Percentiles rank a stretch among this genome's conserved stretches.
Conservation (phyloP, 2,113 vertebrate species). For the Proteles cristata region DNA sequence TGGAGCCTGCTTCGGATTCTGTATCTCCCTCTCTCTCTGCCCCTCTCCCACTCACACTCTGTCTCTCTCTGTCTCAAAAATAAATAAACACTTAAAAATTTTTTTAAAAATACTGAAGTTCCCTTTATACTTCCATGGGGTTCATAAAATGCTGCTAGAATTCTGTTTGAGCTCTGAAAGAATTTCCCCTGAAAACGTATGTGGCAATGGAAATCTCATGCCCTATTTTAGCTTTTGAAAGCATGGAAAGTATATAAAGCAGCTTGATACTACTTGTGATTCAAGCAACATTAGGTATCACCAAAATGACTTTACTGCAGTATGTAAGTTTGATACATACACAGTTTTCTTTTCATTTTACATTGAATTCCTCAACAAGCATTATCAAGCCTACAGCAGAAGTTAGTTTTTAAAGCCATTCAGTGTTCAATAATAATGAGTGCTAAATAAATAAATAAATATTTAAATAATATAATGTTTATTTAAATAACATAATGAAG, state of each 20-base stretch:
- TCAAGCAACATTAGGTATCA: background rate
- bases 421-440: background rate
- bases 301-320: background rate
- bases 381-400: background rate
- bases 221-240: background rate
- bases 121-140: background rate
- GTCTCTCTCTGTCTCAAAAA: too few species aligned
- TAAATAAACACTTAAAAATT: too few species aligned
- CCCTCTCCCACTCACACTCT: too few species aligned
- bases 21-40: too few species aligned
- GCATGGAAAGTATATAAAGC: background rate
- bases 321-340: background rate
- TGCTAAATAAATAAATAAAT: background rate
- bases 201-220: background rate
- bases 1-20: too few species aligned
- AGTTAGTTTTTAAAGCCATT: slow-evolving; percentile 17
- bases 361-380: background rate
- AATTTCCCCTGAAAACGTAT: background rate
- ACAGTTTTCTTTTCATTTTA: background rate
- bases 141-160: background rate
- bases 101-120: background rate
- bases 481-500: background rate
- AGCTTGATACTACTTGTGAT: background rate
- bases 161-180: background rate
- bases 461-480: background rate